A percentile compares a stretch with the other conserved stretches of the same genome.
Evolutionary conservation across 2,797 vertebrate species (phyloP).

Genomic region (Spea hammondii): DNA sequence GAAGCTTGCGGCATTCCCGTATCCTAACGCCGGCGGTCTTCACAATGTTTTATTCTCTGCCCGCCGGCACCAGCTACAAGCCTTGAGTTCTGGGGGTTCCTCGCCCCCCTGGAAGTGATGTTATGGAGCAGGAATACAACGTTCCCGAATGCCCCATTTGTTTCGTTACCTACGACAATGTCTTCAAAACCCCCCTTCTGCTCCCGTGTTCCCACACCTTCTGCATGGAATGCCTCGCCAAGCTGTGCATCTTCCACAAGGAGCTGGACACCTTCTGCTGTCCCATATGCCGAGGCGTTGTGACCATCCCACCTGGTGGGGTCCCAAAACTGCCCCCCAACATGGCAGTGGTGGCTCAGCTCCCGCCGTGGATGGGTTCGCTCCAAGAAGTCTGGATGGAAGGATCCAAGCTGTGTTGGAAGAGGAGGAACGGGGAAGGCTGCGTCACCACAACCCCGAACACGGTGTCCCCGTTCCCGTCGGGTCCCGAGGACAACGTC

Average conservation of each 20-base stretch:
- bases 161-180: slow-evolving; percentile 89
- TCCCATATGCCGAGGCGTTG: slow-evolving; percentile 84
- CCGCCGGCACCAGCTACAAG: not conserved
- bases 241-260: slow-evolving; percentile 73
- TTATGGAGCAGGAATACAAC: slow-evolving; percentile 49
- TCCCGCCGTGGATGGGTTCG: slow-evolving; percentile 76
- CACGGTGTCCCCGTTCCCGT: slow-evolving; percentile 25
- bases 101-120: not conserved
- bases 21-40: not conserved
- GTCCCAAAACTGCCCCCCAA: slow-evolving; percentile 81
- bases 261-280: slow-evolving; percentile 74
- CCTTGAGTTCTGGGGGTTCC: not conserved
- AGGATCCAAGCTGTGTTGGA: slow-evolving; percentile 85
- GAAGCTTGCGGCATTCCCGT: not conserved
- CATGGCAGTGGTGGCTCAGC: slow-evolving; percentile 76
- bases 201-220: slow-evolving; percentile 90
- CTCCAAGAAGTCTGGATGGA: slow-evolving; percentile 88
- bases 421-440: slow-evolving; percentile 46
- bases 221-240: slow-evolving; percentile 93
- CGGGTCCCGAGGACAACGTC: slow-evolving; percentile 15
- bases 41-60: not conserved
- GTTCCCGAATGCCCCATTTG: slow-evolving; percentile 93
- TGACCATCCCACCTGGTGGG: slow-evolving; percentile 74
- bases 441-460: not conserved
- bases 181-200: slow-evolving; percentile 90